Base-by-base conservation (phyloP, 2,113 vertebrate species). In the Ophthalmolycus amberensis region DNA sequence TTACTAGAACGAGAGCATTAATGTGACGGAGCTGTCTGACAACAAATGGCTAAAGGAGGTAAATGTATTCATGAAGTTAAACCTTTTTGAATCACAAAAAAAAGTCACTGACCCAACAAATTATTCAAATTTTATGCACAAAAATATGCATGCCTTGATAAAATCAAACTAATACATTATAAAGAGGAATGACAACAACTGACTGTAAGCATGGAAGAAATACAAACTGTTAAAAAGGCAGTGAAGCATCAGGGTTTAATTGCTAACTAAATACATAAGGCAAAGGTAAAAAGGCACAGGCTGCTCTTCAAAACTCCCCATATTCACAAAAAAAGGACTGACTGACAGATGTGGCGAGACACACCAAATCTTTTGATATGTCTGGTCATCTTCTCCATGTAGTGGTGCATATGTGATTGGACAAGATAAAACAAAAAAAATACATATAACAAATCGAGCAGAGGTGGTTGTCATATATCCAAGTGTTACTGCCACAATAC, bases 51-150 rank as follows among this genome's bases (percentile, higher is more conserved):
- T 6, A 34, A 4, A 59, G 9, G 3, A 40, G 15, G 12, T 32
- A 52, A 9, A 9, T 20, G 29, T 20, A 40, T 25, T 42, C 4
- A 22, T 18, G 15, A 44, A 80, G 2, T 46, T 1, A 6, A 78
- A 56, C 15, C 1, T 27, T 0, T n/a, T 29, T 16, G 40, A 18
- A 46, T 60, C 1, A 40, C 7, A 64, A 54, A 66, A 78, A 40
- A 42, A 71, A 66, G 9, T 77, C 12, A 52, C 29, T 22, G 72
- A 73, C 2, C 2, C 9, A 2, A 62, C 5, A 73, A 80, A 77
- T 88, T 72, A 85, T 88, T 92, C 52, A 48, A 69, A 80, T 88
- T 93, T 92, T 93, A 94, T 94, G 93, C 29, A 91, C 92, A 88
- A 77, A 85, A 90, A 94, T 91, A 92, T 72, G 79, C 81, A 90